Conservation (phyloP, 2,888 invertebrate genomes). For the Tanaodytes sp. region DNA sequence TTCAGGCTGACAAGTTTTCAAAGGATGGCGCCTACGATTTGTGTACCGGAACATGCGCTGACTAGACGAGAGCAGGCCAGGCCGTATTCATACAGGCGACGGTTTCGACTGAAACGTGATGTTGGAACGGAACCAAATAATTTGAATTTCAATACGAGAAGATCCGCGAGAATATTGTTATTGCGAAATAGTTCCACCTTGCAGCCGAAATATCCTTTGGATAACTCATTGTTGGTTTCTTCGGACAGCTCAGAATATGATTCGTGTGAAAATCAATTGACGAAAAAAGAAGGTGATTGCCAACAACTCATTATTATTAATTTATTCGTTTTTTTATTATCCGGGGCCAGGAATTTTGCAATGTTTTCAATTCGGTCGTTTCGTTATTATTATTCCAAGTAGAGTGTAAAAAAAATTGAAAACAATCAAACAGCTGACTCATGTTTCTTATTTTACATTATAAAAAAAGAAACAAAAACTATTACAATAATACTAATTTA, state of each 20-base stretch:
- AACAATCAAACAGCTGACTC: too few relatives aligned
- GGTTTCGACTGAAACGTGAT: conserved; percentile 56
- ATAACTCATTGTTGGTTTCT: conserved; percentile 22
- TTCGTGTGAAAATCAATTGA: conserved; percentile 49
- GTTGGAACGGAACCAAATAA: conserved; percentile 37
- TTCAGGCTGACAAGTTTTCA: too few relatives aligned
- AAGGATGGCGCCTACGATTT: conserved; percentile 65
- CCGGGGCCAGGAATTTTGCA: too few relatives aligned
- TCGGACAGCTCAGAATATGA: conserved; percentile 34
- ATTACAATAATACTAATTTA: too few relatives aligned
- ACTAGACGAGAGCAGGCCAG: conserved; percentile 50
- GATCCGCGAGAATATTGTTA: conserved; percentile 23
- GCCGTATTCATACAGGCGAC: conserved; percentile 56
- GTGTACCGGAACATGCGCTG: conserved; percentile 60
- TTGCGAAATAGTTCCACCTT: conserved; percentile 50
- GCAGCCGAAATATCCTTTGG: conserved; percentile 41
- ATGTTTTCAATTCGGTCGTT: too few relatives aligned
- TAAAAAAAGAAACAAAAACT: too few relatives aligned
- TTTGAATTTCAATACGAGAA: conserved; percentile 4
- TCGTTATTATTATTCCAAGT: too few relatives aligned
- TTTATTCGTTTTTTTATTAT: too few relatives aligned
- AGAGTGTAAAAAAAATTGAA: too few relatives aligned
- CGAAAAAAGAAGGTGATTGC: conserved; percentile 61
- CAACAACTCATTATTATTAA: too few relatives aligned
- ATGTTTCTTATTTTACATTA: too few relatives aligned